Base-by-base conservation (phyloP, 2,888 invertebrate species). In the Crepidodera aurea region DNA sequence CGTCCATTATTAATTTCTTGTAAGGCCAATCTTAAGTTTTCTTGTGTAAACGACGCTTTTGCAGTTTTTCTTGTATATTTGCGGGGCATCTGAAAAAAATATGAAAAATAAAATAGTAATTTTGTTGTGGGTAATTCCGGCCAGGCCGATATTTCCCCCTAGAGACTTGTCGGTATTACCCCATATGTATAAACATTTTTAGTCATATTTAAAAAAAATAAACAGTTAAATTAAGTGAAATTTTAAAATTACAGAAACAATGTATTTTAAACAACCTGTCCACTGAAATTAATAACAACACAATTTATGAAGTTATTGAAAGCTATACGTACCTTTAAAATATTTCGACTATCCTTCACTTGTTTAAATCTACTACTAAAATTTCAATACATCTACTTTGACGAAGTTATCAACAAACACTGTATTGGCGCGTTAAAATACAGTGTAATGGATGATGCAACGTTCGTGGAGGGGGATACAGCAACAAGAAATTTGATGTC, bases 71-170 rank as follows among this genome's bases (percentile, higher is more conserved):
- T 29, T 29, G 29, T 29, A 29, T 29, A 29, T 29, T 6, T 29
- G 2, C 6, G 10, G 10, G 29, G 5, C 29, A 10, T 29, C 6
- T 29, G 29, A 29, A 10, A 29, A 15, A 37, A 37, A 37, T 15
- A 32, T 10, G 32, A 32, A 32, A 10, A 32, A 32, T 32, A 37
- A 37, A 37, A 13, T 37, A 37, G 15, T 37, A 4, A 7, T 37
- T 37, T 37, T 37, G 37, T 37, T 37, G 37, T 37, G 37, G 37
- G 13, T 37, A 37, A 37, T 37, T 13, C 37, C 37, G 37, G 37
- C 37, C 15, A 37, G 37, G 15, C 37, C 29, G 10, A 29, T 10
- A 29, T 29, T 25, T 29, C 10, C 29, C 29, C 29, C 29, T 29
- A 29, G 29, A 29, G 29, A 29, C 29, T 6, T 29, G 29, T 10